These are phyloP conservation scores for Pituophis catenifer DNA, from an alignment of 2,113 vertebrate genomes.

Conservation along the genomic window DNA sequence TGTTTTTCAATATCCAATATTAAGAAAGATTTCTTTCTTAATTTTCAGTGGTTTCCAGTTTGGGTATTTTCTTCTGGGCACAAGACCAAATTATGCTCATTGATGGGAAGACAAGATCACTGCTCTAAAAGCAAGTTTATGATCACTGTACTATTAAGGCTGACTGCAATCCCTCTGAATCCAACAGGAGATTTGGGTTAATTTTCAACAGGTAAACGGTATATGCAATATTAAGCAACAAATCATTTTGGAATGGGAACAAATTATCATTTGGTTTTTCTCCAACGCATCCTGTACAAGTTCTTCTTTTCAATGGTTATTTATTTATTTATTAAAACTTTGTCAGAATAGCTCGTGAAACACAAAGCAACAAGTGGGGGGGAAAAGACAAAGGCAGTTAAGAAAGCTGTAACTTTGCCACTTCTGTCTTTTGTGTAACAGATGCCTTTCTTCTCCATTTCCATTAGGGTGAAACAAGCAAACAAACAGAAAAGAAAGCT, in stretches of 20 bases:
- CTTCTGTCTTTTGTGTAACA: background rate
- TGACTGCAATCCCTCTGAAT: background rate
- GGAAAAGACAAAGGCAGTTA: background rate
- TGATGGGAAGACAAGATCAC: background rate
- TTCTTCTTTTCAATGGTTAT: background rate
- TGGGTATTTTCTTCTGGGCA: background rate
- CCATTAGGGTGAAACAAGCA: background rate
- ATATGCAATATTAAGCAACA: background rate
- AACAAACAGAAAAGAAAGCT: background rate
- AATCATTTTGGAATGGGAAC: background rate
- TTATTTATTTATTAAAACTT: background rate
- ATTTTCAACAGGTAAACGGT: background rate
- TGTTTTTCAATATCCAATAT: background rate
- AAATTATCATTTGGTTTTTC: background rate
- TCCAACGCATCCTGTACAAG: accelerated
- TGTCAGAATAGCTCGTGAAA: background rate
- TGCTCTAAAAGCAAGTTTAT: background rate
- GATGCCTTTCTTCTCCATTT: background rate
- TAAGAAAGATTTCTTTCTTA: background rate
- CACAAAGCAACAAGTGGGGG: background rate
- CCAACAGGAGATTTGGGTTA: background rate
- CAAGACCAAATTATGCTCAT: background rate
- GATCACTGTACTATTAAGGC: background rate
- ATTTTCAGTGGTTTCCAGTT: background rate
- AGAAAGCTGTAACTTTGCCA: background rate